phyloP scores from a whole-genome alignment of 2,113 vertebrate genomes.

The Atractosteus spatula region DNA sequence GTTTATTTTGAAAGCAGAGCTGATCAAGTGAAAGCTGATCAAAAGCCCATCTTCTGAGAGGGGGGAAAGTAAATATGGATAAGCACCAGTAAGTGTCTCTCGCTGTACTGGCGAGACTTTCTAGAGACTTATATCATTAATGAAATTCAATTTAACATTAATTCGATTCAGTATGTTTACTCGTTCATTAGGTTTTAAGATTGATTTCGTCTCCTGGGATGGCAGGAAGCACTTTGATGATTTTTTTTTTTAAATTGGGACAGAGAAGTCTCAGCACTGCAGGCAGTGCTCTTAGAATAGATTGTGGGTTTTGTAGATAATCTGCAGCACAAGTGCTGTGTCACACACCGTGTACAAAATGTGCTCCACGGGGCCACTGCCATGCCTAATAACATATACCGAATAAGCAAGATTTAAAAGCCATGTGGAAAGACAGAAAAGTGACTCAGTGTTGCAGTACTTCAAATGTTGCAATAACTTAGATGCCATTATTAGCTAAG shows the following conservation, averaged over 20 bases:
- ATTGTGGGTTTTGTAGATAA: neutral
- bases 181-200: conserved; percentile 56
- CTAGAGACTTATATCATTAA: conserved; percentile 49
- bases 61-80: conserved; percentile 45
- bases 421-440: neutral
- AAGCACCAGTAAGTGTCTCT: conserved; percentile 33
- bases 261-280: conserved; percentile 27
- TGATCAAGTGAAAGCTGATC: conserved; percentile 46
- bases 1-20: conserved; percentile 43
- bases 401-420: conserved; percentile 26
- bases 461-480: conserved; percentile 26
- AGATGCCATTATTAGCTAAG: neutral
- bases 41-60: conserved; percentile 41
- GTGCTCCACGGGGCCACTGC: conserved; percentile 21
- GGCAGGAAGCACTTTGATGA: conserved; percentile 20
- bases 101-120: conserved; percentile 37
- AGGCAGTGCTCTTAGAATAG: neutral
- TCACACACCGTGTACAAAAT: conserved; percentile 14
- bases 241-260: conserved; percentile 27
- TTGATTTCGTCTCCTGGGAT: conserved; percentile 54
- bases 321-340: neutral
- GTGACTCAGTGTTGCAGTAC: neutral
- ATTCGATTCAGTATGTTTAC: conserved; percentile 55
- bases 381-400: conserved; percentile 12
- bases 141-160: conserved; percentile 55